Evolutionary conservation across 2,113 vertebrate genomes (phyloP).

Genomic region (Octodon degus): DNA sequence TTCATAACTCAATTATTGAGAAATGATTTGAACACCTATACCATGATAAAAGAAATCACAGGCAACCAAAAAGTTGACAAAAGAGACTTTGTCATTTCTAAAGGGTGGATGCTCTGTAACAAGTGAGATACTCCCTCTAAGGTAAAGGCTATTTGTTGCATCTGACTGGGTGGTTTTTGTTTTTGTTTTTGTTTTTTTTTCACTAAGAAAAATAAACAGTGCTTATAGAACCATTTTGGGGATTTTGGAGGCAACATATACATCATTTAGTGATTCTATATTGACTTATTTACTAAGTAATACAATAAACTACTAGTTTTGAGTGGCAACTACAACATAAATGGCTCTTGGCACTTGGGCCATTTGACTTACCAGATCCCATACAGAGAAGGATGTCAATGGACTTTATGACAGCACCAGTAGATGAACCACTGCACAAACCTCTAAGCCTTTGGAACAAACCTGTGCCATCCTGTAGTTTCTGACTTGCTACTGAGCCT

Average conservation of each 20-base stretch:
- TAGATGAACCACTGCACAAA: not conserved
- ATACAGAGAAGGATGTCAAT: not conserved
- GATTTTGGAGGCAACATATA: constrained; percentile 1
- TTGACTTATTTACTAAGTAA: not conserved
- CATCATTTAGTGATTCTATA: not conserved
- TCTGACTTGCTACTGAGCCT: not conserved
- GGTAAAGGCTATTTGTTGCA: not conserved
- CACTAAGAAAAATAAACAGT: not conserved
- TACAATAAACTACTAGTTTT: not conserved
- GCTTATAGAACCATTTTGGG: not conserved
- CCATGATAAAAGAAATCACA: not conserved
- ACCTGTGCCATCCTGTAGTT: not conserved
- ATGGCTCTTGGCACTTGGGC: not conserved
- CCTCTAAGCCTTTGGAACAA: not conserved
- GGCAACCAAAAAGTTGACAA: not conserved
- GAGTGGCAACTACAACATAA: not conserved
- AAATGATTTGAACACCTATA: not conserved
- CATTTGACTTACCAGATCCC: not conserved
- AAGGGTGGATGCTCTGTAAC: not conserved
- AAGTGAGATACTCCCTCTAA: not conserved
- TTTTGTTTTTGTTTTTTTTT: not conserved
- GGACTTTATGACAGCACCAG: not conserved
- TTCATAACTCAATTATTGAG: not conserved
- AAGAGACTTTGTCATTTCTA: not conserved
- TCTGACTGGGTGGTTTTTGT: not conserved